These are phyloP conservation scores for Pungitius pungitius DNA, from an alignment of 2,113 vertebrate species.

Conservation along the genomic window DNA sequence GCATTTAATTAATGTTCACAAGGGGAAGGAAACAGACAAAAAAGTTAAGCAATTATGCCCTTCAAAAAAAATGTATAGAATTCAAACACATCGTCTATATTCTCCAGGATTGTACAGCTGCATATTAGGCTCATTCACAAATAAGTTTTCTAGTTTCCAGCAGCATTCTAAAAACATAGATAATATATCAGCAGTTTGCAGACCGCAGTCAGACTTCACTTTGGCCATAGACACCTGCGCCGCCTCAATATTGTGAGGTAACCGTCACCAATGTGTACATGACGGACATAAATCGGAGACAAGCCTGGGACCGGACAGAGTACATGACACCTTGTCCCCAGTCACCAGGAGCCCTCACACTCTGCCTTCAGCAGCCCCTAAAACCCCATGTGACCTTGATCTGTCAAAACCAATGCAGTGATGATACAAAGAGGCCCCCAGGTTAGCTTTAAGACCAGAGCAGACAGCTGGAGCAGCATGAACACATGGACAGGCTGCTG, in stretches of 20 bases:
- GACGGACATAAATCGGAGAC: neutral
- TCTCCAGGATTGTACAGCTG: neutral
- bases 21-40: neutral
- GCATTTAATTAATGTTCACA: neutral
- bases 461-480: conserved; percentile 37
- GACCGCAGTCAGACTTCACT: neutral
- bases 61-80: neutral
- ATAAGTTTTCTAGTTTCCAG: neutral
- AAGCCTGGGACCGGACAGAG: neutral
- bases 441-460: neutral
- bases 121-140: neutral
- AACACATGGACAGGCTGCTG: conserved; percentile 14
- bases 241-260: too few relatives aligned
- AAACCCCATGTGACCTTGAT: conserved; percentile 31
- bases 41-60: neutral
- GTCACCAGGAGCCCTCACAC: neutral
- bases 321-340: neutral
- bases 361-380: neutral
- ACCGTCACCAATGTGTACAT: neutral
- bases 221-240: neutral
- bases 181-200: neutral
- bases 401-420: neutral
- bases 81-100: neutral
- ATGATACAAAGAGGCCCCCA: neutral
- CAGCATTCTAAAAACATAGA: neutral